A percentile compares a stretch with the other conserved stretches of the same genome.
These are phyloP conservation scores for Helarctos malayanus DNA, from an alignment of 2,797 vertebrate genomes.

Conservation along the genomic window DNA sequence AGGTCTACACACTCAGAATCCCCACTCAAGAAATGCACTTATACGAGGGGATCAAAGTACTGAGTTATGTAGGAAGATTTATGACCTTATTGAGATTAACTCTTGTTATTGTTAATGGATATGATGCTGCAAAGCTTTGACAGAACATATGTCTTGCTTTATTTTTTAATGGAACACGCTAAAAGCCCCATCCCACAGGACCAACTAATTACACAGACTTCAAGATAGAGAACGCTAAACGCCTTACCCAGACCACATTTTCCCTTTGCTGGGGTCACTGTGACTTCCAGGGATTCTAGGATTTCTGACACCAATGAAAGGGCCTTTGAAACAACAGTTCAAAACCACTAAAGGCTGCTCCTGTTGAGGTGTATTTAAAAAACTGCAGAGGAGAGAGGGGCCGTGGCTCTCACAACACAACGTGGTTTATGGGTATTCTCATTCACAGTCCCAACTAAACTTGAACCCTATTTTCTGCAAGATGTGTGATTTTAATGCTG, in stretches of 20 bases:
- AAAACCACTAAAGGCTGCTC: not conserved
- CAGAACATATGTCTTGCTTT: conserved; percentile 65
- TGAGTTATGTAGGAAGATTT: conserved; percentile 70
- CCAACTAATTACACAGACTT: conserved; percentile 49
- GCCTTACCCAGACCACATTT: conserved; percentile 34
- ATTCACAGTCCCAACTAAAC: not conserved
- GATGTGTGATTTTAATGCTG: not conserved
- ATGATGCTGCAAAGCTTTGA: not conserved
- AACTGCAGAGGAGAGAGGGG: not conserved
- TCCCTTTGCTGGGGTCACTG: not conserved
- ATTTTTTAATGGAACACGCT: not conserved
- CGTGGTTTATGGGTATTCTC: not conserved
- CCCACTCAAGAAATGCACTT: not conserved
- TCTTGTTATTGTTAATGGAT: conserved; percentile 72
- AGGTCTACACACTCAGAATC: not conserved
- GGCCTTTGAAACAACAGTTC: not conserved
- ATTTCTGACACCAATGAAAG: conserved; percentile 12
- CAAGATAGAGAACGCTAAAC: not conserved
- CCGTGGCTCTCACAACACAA: not conserved
- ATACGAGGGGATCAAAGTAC: not conserved
- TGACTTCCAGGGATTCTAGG: not conserved
- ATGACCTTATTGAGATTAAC: conserved; percentile 63
- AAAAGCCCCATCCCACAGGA: conserved; percentile 27
- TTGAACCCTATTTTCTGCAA: not conserved
- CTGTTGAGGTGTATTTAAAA: not conserved